Percentiles rank a stretch among this genome's conserved stretches.
phyloP scores from a whole-genome alignment of 23 tunicate species.

The Halocynthia roretzi region DNA sequence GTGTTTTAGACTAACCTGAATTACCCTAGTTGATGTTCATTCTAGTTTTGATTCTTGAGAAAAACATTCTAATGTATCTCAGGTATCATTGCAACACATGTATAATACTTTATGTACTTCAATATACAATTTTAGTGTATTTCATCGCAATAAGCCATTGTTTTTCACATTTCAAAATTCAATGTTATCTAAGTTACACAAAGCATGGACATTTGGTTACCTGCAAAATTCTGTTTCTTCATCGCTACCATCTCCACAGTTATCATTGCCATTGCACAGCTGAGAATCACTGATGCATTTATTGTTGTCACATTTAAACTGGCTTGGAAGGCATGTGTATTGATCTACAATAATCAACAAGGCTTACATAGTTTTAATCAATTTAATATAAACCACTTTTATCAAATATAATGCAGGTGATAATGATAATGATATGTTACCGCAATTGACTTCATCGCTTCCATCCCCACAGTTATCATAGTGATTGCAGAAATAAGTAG shows the following conservation, averaged over 20 bases:
- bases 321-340: conserved; percentile 44
- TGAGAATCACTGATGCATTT: conserved; percentile 36
- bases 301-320: conserved; percentile 57
- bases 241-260: conserved; percentile 73
- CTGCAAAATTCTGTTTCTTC: conserved; percentile 29
- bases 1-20: too few relatives aligned
- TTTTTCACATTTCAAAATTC: too few relatives aligned
- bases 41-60: too few relatives aligned
- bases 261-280: conserved; percentile 58
- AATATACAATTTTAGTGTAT: too few relatives aligned
- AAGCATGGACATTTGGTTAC: not conserved
- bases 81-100: too few relatives aligned
- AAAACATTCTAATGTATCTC: too few relatives aligned
- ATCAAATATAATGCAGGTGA: not conserved
- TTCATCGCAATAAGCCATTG: too few relatives aligned
- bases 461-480: conserved; percentile 72
- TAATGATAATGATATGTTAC: not conserved
- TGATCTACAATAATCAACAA: conserved; percentile 20
- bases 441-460: conserved; percentile 43
- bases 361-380: not conserved
- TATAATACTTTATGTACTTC: too few relatives aligned
- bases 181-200: too few relatives aligned
- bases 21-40: too few relatives aligned
- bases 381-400: conserved; percentile 3
- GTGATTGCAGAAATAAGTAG: conserved; percentile 54